phyloP scores from a whole-genome alignment of 1,140 invertebrate genomes.

The Drosophila arawakana region DNA sequence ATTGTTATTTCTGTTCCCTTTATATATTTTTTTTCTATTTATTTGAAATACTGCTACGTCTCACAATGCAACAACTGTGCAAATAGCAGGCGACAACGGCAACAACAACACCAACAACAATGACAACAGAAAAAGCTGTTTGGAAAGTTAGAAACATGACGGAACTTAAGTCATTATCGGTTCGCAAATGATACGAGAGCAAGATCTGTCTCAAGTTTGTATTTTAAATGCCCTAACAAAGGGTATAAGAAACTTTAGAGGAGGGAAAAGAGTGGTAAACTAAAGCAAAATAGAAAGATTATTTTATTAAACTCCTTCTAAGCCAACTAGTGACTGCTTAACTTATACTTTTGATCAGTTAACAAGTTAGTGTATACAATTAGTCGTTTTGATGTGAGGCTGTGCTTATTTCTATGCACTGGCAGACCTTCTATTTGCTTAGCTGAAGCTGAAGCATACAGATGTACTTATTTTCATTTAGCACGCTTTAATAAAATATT shows the following conservation, averaged over 20 bases:
- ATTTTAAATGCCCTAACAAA: slow-evolving; percentile 26
- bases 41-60: slow-evolving; percentile 69
- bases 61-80: slow-evolving; percentile 78
- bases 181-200: slow-evolving; percentile 22
- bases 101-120: slow-evolving; percentile 37
- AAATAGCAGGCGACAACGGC: slow-evolving; percentile 76
- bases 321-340: neutral
- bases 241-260: slow-evolving; percentile 2
- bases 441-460: slow-evolving; percentile 77
- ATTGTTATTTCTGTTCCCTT: slow-evolving; percentile 66
- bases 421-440: slow-evolving; percentile 64
- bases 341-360: too few relatives aligned
- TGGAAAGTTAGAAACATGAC: slow-evolving; percentile 74
- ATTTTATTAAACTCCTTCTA: too few relatives aligned
- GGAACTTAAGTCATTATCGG: slow-evolving; percentile 58
- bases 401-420: slow-evolving; percentile 67
- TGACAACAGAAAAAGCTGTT: slow-evolving; percentile 64
- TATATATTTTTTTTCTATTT: slow-evolving; percentile 62
- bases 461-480: slow-evolving; percentile 73
- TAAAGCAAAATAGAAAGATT: too few relatives aligned
- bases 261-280: too few relatives aligned
- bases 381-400: slow-evolving; percentile 2
- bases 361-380: slow-evolving; percentile 35
- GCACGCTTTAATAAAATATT: slow-evolving; percentile 80
- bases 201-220: slow-evolving; percentile 43